A percentile compares a stretch with the other conserved stretches of the same genome.
phyloP scores from a whole-genome alignment of 2,113 vertebrate genomes.

The Propithecus coquereli region DNA sequence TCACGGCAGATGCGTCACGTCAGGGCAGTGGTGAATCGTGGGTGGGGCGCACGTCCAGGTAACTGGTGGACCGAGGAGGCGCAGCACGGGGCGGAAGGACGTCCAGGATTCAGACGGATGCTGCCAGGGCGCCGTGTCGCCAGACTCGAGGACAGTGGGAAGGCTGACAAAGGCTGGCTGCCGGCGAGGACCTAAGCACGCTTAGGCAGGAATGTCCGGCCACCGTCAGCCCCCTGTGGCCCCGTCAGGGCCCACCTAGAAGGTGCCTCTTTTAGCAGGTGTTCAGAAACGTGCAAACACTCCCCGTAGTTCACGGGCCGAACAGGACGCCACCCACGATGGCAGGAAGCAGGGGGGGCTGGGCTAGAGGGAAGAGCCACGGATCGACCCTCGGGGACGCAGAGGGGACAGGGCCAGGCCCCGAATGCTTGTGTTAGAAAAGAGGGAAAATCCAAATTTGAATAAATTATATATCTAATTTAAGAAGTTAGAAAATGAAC shows the following conservation, averaged over 20 bases:
- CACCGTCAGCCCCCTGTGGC: background rate
- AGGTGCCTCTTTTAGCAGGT: fast-evolving
- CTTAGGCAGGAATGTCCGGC: no score
- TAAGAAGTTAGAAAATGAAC: background rate
- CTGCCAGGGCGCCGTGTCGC: fast-evolving
- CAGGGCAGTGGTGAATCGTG: background rate
- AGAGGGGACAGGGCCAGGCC: no score
- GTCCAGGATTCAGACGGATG: fast-evolving
- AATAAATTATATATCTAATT: fast-evolving
- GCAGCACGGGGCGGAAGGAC: background rate
- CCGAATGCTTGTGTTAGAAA: background rate
- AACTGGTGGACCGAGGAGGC: background rate
- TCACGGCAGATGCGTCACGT: fast-evolving
- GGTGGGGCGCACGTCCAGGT: no score
- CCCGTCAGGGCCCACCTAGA: background rate
- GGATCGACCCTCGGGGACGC: no score
- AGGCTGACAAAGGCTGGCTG: background rate
- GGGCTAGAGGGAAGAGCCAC: no score
- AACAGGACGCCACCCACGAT: background rate
- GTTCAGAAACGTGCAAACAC: background rate
- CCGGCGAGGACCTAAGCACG: background rate
- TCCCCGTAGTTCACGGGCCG: background rate
- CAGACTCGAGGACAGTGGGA: fast-evolving
- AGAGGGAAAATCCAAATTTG: fast-evolving
- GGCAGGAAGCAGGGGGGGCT: no score